Evolutionary conservation across 2,888 invertebrate species (phyloP).

Genomic region (Eucriotettix oculatus): DNA sequence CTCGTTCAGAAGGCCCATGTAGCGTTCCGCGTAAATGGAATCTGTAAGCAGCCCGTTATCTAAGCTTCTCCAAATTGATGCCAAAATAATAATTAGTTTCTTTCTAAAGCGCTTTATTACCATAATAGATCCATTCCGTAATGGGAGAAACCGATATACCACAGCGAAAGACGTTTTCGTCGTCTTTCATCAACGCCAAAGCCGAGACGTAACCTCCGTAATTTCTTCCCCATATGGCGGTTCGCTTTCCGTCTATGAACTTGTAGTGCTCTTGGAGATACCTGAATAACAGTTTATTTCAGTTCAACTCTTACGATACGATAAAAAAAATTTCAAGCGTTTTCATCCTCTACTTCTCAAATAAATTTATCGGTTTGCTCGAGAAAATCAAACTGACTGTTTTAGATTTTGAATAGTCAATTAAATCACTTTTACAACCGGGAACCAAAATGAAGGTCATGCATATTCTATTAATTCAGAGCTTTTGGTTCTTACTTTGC

Average conservation of each 20-base stretch:
- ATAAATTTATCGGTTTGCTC: too few relatives aligned
- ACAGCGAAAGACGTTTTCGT: constrained; percentile 62
- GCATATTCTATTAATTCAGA: too few relatives aligned
- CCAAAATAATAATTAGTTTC: background rate
- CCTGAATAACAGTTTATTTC: background rate
- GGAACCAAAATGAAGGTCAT: too few relatives aligned
- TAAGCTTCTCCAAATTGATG: too few relatives aligned
- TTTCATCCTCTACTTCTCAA: too few relatives aligned
- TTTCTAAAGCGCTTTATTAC: too few relatives aligned
- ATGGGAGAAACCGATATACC: constrained; percentile 93
- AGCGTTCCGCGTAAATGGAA: constrained; percentile 92
- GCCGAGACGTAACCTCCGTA: constrained; percentile 92
- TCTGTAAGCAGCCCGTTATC: constrained; percentile 41
- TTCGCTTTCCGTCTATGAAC: constrained; percentile 6
- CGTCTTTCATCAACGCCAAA: constrained; percentile 66
- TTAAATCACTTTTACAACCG: too few relatives aligned
- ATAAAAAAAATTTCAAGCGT: too few relatives aligned
- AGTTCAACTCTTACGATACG: too few relatives aligned
- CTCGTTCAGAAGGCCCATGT: constrained; percentile 72
- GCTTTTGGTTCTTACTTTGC: background rate
- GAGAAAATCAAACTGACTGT: too few relatives aligned
- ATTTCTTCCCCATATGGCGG: constrained; percentile 52
- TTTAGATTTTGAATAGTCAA: too few relatives aligned
- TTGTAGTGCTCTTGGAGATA: constrained; percentile 1
- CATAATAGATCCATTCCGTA: constrained; percentile 90